Evolutionary conservation across 2,888 invertebrate genomes (phyloP).

Genomic region (Hartigia nigra): DNA sequence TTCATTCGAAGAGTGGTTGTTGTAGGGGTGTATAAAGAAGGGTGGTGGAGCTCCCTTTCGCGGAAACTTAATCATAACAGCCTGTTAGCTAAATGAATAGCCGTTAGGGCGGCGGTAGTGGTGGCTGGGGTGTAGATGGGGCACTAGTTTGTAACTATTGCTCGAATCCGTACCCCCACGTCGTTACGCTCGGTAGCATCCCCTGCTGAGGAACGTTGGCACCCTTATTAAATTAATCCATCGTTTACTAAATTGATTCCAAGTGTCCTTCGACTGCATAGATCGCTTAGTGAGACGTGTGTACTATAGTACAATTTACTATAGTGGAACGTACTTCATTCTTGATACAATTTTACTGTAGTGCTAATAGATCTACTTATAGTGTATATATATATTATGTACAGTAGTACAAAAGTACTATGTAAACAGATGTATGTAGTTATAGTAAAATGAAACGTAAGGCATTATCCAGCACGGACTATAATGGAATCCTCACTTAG

Average conservation of each 20-base stretch:
- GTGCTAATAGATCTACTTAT: neutral
- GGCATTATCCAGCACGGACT: neutral
- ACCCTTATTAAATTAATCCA: constrained; percentile 59
- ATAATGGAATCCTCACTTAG: neutral
- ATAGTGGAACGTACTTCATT: neutral
- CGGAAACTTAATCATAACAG: constrained; percentile 61
- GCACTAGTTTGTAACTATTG: constrained; percentile 48
- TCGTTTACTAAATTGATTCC: constrained; percentile 48
- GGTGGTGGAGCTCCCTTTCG: constrained; percentile 22
- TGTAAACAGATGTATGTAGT: too few species aligned
- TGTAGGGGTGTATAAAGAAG: constrained; percentile 20
- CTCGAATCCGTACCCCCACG: constrained; percentile 43
- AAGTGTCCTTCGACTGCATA: neutral
- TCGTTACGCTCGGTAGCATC: constrained; percentile 21
- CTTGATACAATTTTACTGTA: neutral
- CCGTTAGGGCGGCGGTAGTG: constrained; percentile 41
- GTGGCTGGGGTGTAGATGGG: constrained; percentile 34
- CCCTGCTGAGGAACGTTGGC: constrained; percentile 4
- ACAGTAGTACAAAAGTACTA: too few species aligned
- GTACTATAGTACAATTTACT: neutral
- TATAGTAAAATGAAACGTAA: neutral
- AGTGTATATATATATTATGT: neutral
- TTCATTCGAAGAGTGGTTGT: neutral
- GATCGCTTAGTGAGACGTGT: neutral
- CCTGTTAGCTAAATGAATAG: constrained; percentile 59